These are phyloP conservation scores for Malaclemys terrapin DNA, from an alignment of 2,113 vertebrate genomes.

Conservation along the genomic window DNA sequence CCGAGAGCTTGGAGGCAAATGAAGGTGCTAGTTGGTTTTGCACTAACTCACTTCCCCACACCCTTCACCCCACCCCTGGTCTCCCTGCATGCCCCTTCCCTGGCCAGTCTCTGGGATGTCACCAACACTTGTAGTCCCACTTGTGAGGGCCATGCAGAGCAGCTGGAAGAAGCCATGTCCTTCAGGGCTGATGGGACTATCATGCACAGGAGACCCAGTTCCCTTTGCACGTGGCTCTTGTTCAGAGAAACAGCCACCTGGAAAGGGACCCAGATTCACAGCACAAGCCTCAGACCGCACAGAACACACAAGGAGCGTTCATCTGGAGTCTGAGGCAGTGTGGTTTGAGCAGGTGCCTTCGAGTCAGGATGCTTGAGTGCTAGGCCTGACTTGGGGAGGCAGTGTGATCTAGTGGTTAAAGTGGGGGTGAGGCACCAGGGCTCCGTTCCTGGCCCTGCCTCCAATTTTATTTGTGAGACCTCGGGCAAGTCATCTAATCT, in stretches of 20 bases:
- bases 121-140: not conserved
- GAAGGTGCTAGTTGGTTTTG: not conserved
- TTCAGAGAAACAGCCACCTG: not conserved
- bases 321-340: not conserved
- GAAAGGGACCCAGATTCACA: not conserved
- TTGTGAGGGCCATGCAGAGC: not conserved
- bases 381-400: not conserved
- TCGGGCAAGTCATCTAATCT: not conserved
- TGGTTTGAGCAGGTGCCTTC: not conserved
- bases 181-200: fast-evolving
- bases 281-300: not conserved
- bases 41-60: not conserved
- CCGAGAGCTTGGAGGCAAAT: not conserved
- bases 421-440: not conserved
- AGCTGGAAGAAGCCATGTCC: fast-evolving
- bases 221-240: not conserved
- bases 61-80: not conserved
- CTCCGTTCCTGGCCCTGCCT: not conserved
- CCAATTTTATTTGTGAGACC: not conserved
- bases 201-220: not conserved
- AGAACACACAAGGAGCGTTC: not conserved
- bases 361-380: not conserved
- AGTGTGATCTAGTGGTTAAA: not conserved
- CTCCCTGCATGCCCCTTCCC: not conserved
- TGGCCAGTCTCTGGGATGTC: no score